Evolutionary conservation across 2,797 vertebrate genomes (phyloP).

Genomic region (Sebastes baramenuke): DNA sequence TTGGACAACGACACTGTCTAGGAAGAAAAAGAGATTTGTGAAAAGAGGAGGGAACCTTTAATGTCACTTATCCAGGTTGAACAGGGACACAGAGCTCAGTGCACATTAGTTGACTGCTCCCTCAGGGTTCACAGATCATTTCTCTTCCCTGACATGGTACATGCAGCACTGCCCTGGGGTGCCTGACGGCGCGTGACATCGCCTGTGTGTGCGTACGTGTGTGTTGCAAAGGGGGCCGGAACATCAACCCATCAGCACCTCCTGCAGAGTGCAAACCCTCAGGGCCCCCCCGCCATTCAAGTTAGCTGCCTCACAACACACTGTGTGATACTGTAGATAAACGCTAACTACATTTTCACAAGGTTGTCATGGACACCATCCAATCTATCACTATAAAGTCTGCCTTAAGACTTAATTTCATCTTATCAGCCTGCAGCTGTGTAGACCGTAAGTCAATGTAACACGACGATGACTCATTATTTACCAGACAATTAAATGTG

Average conservation of each 20-base stretch:
- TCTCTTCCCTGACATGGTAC: slow-evolving; percentile 79
- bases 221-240: slow-evolving; percentile 14
- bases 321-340: slow-evolving; percentile 29
- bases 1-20: slow-evolving; percentile 14
- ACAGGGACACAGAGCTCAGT: slow-evolving; percentile 71
- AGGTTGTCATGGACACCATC: slow-evolving; percentile 16
- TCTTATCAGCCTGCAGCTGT: neutral
- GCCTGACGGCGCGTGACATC: slow-evolving; percentile 63
- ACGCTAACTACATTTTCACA: slow-evolving; percentile 18
- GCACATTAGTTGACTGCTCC: slow-evolving; percentile 78
- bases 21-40: slow-evolving; percentile 19
- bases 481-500: neutral
- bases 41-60: slow-evolving; percentile 43
- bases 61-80: slow-evolving; percentile 74
- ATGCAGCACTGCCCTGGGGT: slow-evolving; percentile 68
- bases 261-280: slow-evolving; percentile 50
- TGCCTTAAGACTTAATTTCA: neutral
- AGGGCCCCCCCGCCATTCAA: slow-evolving; percentile 23
- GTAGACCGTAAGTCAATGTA: neutral
- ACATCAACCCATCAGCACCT: slow-evolving; percentile 58
- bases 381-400: neutral
- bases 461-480: neutral
- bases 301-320: slow-evolving; percentile 22
- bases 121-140: slow-evolving; percentile 80
- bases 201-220: slow-evolving; percentile 6